Base-by-base conservation (phyloP, 2,797 vertebrate genomes). In the Hippocampus kuda region DNA sequence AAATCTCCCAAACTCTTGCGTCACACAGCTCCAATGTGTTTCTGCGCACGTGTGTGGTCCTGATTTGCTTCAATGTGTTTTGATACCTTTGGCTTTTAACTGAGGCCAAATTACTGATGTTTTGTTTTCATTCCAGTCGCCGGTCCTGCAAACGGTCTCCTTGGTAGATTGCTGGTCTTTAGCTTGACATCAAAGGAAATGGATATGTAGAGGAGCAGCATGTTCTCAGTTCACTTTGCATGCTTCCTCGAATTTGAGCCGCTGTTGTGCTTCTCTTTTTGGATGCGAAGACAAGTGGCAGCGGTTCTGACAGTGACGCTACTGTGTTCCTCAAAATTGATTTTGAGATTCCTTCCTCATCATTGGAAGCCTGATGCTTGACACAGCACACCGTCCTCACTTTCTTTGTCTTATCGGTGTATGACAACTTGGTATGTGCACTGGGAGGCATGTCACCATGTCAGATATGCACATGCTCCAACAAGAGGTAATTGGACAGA, bases 1-100 rank as follows among this genome's bases (percentile, higher is more conserved):
- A 88, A 84, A 78, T 76, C 72, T 68, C 70, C 64, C 70, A 75
- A 78, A 79, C 75, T 75, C 69, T 68, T 66, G 65, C 74, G 75
- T 42, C 22, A 73, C 13, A 65, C 62, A 64, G 24, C 42, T 48
- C n/a, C 24, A 1, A 7, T 2, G 63, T 26, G 42, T 48, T 64
- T 46, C 38, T 68, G 20, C 67, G 41, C 68, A 53, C 65, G 68
- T 71, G 69, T 59, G 27, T 65, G 46, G 13, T 65, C 59, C 59
- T 69, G 69, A 9, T 16, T 48, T 65, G 0, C 9, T 61, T 64
- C 24, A 54, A n/a, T 11, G 42, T 20, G 34, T 53, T 44, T 70
- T 57, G 38, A 65, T 46, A 44, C 63, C 46, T 65, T 65, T 65
- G 20, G 27, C 26, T 60, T 65, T 44, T n/a, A 65, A 63, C 26